These are phyloP conservation scores for Miltochrista miniata DNA, from an alignment of 2,888 invertebrate species.

Conservation along the genomic window DNA sequence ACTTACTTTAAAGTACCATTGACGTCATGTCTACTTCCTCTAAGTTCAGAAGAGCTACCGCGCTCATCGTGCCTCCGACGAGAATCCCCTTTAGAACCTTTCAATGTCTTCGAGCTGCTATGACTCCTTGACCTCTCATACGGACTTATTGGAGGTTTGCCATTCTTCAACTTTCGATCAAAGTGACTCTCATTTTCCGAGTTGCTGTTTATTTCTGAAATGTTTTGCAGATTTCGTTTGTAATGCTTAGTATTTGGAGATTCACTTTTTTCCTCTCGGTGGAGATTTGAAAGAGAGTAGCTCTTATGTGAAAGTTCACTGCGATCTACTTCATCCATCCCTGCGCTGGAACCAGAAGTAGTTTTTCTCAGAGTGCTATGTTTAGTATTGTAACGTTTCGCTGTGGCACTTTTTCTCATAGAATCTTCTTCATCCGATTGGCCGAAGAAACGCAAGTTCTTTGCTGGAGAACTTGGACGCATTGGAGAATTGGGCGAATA, in stretches of 20 bases:
- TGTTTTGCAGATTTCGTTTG: constrained; percentile 82
- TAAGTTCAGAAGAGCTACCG: constrained; percentile 64
- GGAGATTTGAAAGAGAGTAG: constrained; percentile 70
- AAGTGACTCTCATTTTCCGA: constrained; percentile 72
- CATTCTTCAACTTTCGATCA: constrained; percentile 49
- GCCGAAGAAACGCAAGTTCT: constrained; percentile 92
- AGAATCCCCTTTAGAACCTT: constrained; percentile 53
- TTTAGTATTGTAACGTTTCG: constrained; percentile 57
- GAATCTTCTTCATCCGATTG: constrained; percentile 92
- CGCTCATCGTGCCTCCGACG: constrained; percentile 50
- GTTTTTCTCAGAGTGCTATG: constrained; percentile 70
- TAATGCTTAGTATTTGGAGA: constrained; percentile 64
- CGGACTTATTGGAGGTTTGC: constrained; percentile 75
- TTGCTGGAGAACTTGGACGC: constrained; percentile 78
- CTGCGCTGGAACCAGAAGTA: constrained; percentile 73
- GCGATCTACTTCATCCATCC: constrained; percentile 70
- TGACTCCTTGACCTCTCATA: constrained; percentile 75
- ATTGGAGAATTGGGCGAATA: constrained; percentile 60
- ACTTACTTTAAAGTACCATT: constrained; percentile 71
- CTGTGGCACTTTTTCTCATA: constrained; percentile 70
- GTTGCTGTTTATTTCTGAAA: constrained; percentile 79
- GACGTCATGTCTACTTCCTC: constrained; percentile 72
- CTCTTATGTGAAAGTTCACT: constrained; percentile 67
- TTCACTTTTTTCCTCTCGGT: constrained; percentile 60
- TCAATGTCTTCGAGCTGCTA: constrained; percentile 75